Base-by-base conservation (phyloP, 1,140 invertebrate species). In the Eupeodes corollae region DNA sequence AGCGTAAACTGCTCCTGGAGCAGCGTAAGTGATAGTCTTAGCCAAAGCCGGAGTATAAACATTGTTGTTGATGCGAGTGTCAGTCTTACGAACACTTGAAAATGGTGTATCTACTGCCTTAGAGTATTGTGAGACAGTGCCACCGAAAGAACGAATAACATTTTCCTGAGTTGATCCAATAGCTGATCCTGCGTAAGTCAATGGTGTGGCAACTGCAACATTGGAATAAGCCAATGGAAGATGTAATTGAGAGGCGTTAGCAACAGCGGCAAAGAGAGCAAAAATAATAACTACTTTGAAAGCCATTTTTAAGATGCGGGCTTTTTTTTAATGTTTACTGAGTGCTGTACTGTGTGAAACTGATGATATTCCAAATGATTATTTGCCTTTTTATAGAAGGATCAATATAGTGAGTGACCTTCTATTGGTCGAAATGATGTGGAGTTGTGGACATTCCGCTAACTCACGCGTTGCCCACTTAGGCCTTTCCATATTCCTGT, bases 81-180 rank as follows among this genome's bases (percentile, higher is more conserved):
- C 78, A 56, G 70, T 68, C 65, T 79, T 79, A 57, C 75, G 73
- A 6, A 80, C 75, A 52, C 72, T 76, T 45, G 77, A 79, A 70
- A 74, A 79, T 13, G 78, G 73, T 38, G 73, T 75, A 56, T 79
- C 76, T n/a, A 79, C 75, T 35, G 76, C 73, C 60, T 79, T 79
- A 47, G 73, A 73, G 70, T 77, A 78, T 48, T 71, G 68, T 44
- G 77, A 77, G 5, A 78, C 69, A n/a, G 75, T 76, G 55, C 78
- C 78, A 45, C 74, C 76, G 43, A 76, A 62, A 16, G 73, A 74
- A 41, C 76, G 70, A 3, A 77, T 54, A 11, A 76, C 71, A 55
- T 73, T 75, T 58, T 79, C 72, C 46, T 75, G 71, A 30, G 74
- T 69, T 32, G 73, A 56, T 31, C 76, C 77, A 19, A 75, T 58